phyloP scores from a whole-genome alignment of 2,113 vertebrate genomes.

The Pangasianodon hypophthalmus region DNA sequence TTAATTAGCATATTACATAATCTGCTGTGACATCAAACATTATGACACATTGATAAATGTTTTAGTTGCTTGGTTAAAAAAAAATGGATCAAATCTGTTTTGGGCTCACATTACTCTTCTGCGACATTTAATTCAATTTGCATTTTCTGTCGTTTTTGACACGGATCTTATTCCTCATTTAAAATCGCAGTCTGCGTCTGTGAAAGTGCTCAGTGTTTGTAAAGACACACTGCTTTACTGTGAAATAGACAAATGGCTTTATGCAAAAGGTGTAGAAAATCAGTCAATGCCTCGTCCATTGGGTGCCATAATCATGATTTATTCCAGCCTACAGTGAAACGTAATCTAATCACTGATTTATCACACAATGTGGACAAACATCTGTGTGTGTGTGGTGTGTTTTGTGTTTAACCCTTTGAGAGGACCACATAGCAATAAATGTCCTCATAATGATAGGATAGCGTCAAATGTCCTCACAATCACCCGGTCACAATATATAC shows the following conservation, averaged over 20 bases:
- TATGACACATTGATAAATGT: neutral
- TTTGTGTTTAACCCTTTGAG: neutral
- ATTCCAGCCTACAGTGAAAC: conserved; percentile 2
- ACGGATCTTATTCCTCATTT: neutral
- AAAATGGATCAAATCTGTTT: neutral
- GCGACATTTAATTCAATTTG: neutral
- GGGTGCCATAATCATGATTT: neutral
- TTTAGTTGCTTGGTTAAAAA: neutral
- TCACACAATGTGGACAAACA: neutral
- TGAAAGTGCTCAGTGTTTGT: neutral
- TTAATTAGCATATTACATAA: conserved; percentile 2
- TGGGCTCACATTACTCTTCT: neutral
- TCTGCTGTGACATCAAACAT: neutral
- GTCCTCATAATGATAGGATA: neutral
- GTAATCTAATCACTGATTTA: neutral
- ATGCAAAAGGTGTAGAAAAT: conserved; percentile 5
- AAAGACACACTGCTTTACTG: neutral
- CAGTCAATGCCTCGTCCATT: neutral
- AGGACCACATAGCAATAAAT: neutral
- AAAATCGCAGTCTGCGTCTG: rapidly evolving
- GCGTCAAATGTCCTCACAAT: neutral
- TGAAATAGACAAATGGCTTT: neutral
- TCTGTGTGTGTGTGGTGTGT: neutral
- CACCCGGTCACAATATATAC: neutral
- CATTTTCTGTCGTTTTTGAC: neutral